phyloP scores from a whole-genome alignment of 2,888 invertebrate species.

The Philonicus albiceps region DNA sequence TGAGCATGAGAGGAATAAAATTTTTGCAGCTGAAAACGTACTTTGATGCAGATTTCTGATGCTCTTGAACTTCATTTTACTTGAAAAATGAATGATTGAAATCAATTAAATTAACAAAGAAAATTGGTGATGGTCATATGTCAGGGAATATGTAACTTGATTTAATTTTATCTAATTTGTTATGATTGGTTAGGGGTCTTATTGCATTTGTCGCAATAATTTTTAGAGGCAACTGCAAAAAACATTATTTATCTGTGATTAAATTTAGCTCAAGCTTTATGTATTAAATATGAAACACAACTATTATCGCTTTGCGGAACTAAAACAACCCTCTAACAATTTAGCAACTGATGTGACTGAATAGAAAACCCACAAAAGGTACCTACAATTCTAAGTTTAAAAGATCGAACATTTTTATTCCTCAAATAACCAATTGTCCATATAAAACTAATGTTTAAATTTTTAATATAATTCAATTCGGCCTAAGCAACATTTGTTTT shows the following conservation, averaged over 20 bases:
- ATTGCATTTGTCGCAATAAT: neutral
- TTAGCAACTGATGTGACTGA: too few relatives aligned
- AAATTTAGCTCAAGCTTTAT: neutral
- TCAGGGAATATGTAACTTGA: neutral
- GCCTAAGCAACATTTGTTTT: too few relatives aligned
- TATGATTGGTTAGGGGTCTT: neutral
- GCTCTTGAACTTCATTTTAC: constrained; percentile 5
- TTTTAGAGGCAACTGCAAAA: neutral
- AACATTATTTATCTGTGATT: neutral
- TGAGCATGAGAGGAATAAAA: constrained; percentile 8
- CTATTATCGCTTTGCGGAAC: too few relatives aligned
- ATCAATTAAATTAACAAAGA: neutral
- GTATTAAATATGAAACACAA: too few relatives aligned
- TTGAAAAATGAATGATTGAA: neutral
- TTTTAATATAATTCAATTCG: too few relatives aligned
- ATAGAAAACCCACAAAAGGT: too few relatives aligned
- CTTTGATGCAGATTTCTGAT: neutral
- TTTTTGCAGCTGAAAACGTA: constrained; percentile 35
- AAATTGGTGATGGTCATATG: neutral
- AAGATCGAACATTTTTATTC: too few relatives aligned
- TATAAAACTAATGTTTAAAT: too few relatives aligned
- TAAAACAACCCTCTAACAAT: too few relatives aligned
- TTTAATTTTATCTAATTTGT: neutral
- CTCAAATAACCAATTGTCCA: too few relatives aligned
- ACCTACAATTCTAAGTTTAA: too few relatives aligned